phyloP scores from a whole-genome alignment of 2,797 vertebrate genomes.

The Fistularia tabacaria region DNA sequence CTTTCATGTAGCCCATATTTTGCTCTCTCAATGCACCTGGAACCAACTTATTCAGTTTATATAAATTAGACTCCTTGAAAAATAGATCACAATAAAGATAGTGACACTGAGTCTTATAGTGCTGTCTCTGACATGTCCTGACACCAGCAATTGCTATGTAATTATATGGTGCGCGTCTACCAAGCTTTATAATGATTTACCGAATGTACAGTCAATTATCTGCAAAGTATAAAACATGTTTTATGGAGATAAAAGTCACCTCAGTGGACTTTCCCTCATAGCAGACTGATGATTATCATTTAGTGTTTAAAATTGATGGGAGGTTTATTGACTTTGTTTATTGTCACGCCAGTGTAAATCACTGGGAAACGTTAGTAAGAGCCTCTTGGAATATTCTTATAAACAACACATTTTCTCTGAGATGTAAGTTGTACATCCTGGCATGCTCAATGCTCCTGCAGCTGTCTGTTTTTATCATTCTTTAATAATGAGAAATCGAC shows the following conservation, averaged over 20 bases:
- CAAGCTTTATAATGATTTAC: slow-evolving; percentile 51
- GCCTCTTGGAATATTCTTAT: slow-evolving; percentile 38
- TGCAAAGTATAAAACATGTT: slow-evolving; percentile 56
- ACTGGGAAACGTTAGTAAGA: slow-evolving; percentile 29
- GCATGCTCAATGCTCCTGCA: slow-evolving; percentile 37
- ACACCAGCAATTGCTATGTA: slow-evolving; percentile 45
- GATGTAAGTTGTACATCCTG: slow-evolving; percentile 45
- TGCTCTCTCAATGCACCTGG: slow-evolving; percentile 2
- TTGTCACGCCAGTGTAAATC: slow-evolving; percentile 41
- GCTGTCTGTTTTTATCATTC: slow-evolving; percentile 57
- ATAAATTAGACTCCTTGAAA: slow-evolving; percentile 23
- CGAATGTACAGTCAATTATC: slow-evolving; percentile 52
- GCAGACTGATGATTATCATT: slow-evolving; percentile 71
- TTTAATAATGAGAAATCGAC: slow-evolving; percentile 66
- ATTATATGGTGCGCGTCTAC: slow-evolving; percentile 41
- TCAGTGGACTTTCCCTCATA: slow-evolving; percentile 71
- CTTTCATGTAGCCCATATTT: neutral
- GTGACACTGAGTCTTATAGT: slow-evolving; percentile 18
- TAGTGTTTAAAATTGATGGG: slow-evolving; percentile 51
- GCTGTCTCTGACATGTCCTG: slow-evolving; percentile 46
- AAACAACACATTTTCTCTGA: slow-evolving; percentile 34
- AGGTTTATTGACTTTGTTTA: slow-evolving; percentile 60
- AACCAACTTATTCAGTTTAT: slow-evolving; percentile 34
- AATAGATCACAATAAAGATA: slow-evolving; percentile 23
- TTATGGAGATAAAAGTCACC: slow-evolving; percentile 45